Evolutionary conservation across 2,888 invertebrate genomes (phyloP).

Genomic region (Chaetogeoica ovagalla): DNA sequence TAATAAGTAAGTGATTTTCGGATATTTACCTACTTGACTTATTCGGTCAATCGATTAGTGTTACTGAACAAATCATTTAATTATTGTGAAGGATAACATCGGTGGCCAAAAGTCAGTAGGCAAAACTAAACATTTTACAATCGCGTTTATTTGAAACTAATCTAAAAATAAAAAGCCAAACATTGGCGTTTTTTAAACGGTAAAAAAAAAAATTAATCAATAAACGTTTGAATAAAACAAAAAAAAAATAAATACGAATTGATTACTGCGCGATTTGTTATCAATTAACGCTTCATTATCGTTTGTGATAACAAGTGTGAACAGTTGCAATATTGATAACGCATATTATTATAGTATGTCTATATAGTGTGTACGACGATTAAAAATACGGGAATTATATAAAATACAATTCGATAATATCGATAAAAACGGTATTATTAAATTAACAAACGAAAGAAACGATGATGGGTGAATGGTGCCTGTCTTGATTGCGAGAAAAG

Average conservation of each 20-base stretch:
- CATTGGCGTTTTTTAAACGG: neutral
- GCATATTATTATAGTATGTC: too few species aligned
- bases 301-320: neutral
- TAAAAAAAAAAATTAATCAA: conserved; percentile 32
- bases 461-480: too few species aligned
- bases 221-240: neutral
- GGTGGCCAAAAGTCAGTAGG: conserved; percentile 19
- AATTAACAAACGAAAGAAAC: too few species aligned
- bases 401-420: too few species aligned
- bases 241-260: neutral
- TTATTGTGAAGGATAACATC: neutral
- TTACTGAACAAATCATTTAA: neutral
- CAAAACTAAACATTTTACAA: neutral
- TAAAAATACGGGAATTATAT: too few species aligned
- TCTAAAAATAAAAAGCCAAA: neutral
- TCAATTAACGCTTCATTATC: conserved; percentile 5
- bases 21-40: conserved; percentile 29
- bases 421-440: too few species aligned
- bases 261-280: neutral
- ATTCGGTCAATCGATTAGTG: neutral
- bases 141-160: neutral
- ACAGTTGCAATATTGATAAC: neutral
- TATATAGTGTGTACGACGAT: too few species aligned
- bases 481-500: too few species aligned
- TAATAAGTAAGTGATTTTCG: neutral